Evolutionary conservation across 1,140 invertebrate species (phyloP).

Genomic region (Cherax destructor): DNA sequence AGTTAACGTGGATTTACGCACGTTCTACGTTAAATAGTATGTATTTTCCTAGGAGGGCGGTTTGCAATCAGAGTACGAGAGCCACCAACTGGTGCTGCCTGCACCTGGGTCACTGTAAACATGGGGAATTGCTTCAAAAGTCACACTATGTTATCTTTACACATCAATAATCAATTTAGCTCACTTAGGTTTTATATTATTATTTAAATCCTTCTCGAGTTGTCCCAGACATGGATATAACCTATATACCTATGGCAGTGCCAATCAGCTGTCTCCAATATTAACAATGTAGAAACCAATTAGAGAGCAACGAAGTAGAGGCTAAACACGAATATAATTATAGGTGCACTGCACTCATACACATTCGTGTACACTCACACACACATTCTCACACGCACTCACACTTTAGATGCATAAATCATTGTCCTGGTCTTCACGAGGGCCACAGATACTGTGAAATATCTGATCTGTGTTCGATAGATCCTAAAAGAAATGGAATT

Average conservation of each 20-base stretch:
- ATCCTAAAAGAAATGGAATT: no score
- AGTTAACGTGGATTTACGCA: no score
- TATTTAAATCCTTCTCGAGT: background rate
- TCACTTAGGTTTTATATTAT: background rate
- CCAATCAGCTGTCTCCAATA: constrained; percentile 52
- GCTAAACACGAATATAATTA: constrained; percentile 32
- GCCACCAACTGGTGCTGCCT: background rate
- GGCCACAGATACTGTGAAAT: background rate
- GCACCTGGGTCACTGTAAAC: background rate
- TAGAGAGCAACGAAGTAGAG: constrained; percentile 19
- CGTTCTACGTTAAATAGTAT: no score
- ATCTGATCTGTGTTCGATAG: background rate
- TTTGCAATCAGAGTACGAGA: no score
- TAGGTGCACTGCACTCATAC: constrained; percentile 23
- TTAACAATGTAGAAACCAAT: constrained; percentile 27
- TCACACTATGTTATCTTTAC: constrained; percentile 13
- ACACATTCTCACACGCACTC: no score
- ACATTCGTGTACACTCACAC: background rate
- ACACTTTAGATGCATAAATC: no score
- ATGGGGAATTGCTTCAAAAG: background rate
- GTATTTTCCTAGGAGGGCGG: no score
- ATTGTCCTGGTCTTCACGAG: background rate
- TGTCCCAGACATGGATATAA: constrained; percentile 37
- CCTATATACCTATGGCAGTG: constrained; percentile 55
- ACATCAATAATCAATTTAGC: constrained; percentile 1